Base-by-base conservation (phyloP, 2,113 vertebrate species). In the Nesogale talazaci region DNA sequence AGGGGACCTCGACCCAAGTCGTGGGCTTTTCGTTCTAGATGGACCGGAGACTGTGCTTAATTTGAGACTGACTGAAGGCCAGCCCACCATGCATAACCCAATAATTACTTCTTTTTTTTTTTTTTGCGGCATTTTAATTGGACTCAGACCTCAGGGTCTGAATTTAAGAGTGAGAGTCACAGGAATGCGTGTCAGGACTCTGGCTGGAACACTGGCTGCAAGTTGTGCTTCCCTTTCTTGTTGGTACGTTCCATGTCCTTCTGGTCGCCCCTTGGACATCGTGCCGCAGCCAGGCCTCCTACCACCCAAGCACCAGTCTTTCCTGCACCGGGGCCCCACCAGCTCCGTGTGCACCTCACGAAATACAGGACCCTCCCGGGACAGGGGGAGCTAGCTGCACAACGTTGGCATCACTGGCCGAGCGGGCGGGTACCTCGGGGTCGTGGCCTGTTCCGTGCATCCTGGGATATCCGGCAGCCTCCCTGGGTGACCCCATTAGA, bases 161-260 rank as follows among this genome's bases (percentile, higher is more conserved):
- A 91, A 84, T 91, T 93, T 90, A 90, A 94, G 76, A 94, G 81
- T 56, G 17, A 70, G 52, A 76, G 84, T 82, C 91, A 79, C 67
- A 94, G 76, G 89, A 91, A 83, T 52, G n/a, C 59, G 72, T 80
- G 29, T 36, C 14, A 42, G 25, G 59, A 76, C 83, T 77, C 42
- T 3, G 61, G 79, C n/a, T 90, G 86, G 83, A 89, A 86, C 70
- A 67, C 25, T 79, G 82, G 69, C 78, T 67, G 22, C 38, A 63
- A 36, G 65, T 34, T 77, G 3, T 5, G 78, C 40, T 77, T 93
- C 40, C 22, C 57, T 86, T 84, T 75, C 75, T 92, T 20, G 63
- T 57, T 1, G 20, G 74, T 27, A 29, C 87, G 42, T 63, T 40
- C 34, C 80, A 75, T 56, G 57, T 31, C 77, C 52, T 61, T 61